Evolutionary conservation across 2,888 invertebrate genomes (phyloP).

Genomic region (Hofmannophila pseudospretella): DNA sequence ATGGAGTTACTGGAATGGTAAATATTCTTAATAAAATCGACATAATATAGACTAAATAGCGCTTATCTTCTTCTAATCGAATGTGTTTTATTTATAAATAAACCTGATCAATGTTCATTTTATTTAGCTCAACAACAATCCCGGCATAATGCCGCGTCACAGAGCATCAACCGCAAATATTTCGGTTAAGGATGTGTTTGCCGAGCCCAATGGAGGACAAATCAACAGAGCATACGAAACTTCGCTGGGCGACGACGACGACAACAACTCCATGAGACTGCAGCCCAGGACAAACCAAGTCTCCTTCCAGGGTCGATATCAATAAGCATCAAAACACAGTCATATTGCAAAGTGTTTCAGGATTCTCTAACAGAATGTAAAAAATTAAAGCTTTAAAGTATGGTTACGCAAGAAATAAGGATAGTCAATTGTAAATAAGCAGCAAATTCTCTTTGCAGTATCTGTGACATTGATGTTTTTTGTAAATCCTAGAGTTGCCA

Average conservation of each 20-base stretch:
- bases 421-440: neutral
- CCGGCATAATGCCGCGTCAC: conserved; percentile 80
- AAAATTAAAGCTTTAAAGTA: neutral
- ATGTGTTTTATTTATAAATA: too few relatives aligned
- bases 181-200: conserved; percentile 88
- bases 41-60: too few relatives aligned
- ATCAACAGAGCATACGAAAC: conserved; percentile 88
- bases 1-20: conserved; percentile 81
- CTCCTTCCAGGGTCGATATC: conserved; percentile 74
- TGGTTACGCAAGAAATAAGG: neutral
- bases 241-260: conserved; percentile 80
- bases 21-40: conserved; percentile 11
- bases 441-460: neutral
- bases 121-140: conserved; percentile 78
- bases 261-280: conserved; percentile 84
- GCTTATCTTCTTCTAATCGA: too few relatives aligned
- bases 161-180: conserved; percentile 87
- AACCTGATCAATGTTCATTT: too few relatives aligned
- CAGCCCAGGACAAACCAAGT: conserved; percentile 82
- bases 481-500: conserved; percentile 16
- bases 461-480: conserved; percentile 2
- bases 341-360: conserved; percentile 15
- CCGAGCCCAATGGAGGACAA: conserved; percentile 84
- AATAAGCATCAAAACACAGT: conserved; percentile 21
- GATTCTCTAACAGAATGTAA: conserved; percentile 44